Evolutionary conservation across 2,797 vertebrate species (phyloP).

Genomic region (Mionectes olivaceus): DNA sequence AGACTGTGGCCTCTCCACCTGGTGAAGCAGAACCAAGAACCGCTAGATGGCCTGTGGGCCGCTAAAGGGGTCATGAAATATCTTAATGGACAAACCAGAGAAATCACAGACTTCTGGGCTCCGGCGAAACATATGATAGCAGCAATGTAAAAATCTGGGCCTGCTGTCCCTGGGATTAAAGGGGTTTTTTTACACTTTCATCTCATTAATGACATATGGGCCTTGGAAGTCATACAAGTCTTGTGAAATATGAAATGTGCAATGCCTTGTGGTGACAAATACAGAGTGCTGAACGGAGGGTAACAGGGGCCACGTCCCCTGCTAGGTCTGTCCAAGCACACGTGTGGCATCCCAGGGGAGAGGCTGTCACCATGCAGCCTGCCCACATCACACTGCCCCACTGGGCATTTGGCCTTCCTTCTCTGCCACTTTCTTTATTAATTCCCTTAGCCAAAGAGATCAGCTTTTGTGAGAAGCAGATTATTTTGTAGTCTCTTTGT

Average conservation of each 20-base stretch:
- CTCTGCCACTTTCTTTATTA: not conserved
- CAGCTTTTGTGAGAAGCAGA: not conserved
- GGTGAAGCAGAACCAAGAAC: not conserved
- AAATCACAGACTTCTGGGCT: not conserved
- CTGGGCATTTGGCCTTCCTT: not conserved
- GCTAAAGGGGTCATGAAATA: not conserved
- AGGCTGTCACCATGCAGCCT: not conserved
- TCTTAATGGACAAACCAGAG: not conserved
- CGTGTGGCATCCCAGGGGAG: accelerated
- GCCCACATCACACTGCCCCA: not conserved
- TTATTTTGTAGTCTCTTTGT: not conserved
- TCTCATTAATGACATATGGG: not conserved
- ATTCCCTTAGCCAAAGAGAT: not conserved
- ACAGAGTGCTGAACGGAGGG: not conserved
- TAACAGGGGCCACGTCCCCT: not conserved
- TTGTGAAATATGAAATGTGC: not conserved
- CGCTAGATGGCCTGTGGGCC: not conserved
- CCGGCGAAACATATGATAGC: not conserved
- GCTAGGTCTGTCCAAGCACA: not conserved
- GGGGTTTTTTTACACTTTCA: not conserved
- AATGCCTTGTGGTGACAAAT: not conserved
- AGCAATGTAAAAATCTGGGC: not conserved
- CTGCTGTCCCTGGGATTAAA: not conserved
- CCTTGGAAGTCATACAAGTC: not conserved
- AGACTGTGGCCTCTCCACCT: not conserved